Base-by-base conservation (phyloP, 2,113 vertebrate genomes). In the Hemiprocne comata region DNA sequence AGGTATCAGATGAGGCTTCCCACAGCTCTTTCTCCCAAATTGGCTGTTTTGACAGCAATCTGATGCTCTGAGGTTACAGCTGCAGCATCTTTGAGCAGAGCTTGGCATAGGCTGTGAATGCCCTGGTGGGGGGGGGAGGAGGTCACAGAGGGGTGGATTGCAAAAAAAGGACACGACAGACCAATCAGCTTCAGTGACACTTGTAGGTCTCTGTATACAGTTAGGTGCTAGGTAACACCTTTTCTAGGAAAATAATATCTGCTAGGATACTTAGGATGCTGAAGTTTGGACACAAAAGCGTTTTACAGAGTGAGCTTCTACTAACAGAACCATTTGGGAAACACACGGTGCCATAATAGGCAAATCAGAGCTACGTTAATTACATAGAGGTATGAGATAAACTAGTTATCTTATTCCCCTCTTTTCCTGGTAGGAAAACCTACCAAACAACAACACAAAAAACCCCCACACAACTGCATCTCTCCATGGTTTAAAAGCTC, bases 111-210 rank as follows among this genome's bases (percentile, higher is more conserved):
- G 26, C 10, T 64, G 28, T 21, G 82, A 67, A 24, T n/a, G 2
- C 3, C 19, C 17, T 6, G 34, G 2, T 8, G n/a, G n/a, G n/a
- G n/a, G n/a, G n/a, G n/a, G n/a, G 10, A 26, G 38, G 6, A 48
- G 6, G 6, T 13, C 77, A 16, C 13, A 60, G 46, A 54, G 15
- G 6, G 10, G 1, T 3, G 5, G 2, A 20, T 18, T 69, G 21
- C 18, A 29, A 57, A 55, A 67, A 44, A 60, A 72, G 7, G 28
- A 40, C 28, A 44, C 28, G 53, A 50, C 28, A 87, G 46, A 71
- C 5, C 4, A 34, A 17, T 44, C 9, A 29, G 17, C 17, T 71
- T 44, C 36, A n/a, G 40, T 19, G 23, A 16, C 8, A 51, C 2
- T 15, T 0, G 1, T 23, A 33, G 16, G 51, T 48, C 25, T 67